phyloP scores from a whole-genome alignment of 2,888 invertebrate genomes.

The Acanthopleura granulata region DNA sequence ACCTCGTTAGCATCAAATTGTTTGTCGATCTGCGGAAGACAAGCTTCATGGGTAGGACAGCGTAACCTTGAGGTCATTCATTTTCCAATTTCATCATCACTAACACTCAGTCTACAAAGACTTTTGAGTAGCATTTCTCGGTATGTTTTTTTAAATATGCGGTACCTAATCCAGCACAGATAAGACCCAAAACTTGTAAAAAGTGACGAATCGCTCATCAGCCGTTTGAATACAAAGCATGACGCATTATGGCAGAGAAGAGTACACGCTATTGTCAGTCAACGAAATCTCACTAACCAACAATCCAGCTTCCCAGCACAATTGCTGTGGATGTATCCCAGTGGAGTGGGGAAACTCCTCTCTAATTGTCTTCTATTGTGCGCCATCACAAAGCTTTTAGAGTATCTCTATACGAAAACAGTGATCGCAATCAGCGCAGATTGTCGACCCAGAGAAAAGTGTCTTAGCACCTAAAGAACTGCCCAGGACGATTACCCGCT shows the following conservation, averaged over 20 bases:
- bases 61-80: neutral
- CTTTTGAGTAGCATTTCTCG: neutral
- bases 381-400: constrained; percentile 1
- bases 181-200: neutral
- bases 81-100: neutral
- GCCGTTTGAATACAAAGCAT: neutral
- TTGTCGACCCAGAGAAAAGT: neutral
- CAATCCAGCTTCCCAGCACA: neutral
- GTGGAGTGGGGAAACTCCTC: neutral
- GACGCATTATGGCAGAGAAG: neutral
- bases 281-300: neutral
- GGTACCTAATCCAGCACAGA: neutral
- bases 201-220: neutral
- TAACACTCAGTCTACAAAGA: neutral
- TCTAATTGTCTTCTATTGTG: constrained; percentile 8
- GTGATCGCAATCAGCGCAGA: constrained; percentile 1
- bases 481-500: neutral
- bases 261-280: neutral
- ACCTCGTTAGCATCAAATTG: neutral
- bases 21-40: neutral
- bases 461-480: neutral
- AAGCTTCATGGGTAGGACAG: neutral
- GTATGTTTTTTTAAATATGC: neutral
- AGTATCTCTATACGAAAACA: neutral
- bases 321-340: neutral